Evolutionary conservation across 2,797 vertebrate species (phyloP), one percentile per base, ranked within the genome.

Genomic region (Cyclura pinguis): DNA sequence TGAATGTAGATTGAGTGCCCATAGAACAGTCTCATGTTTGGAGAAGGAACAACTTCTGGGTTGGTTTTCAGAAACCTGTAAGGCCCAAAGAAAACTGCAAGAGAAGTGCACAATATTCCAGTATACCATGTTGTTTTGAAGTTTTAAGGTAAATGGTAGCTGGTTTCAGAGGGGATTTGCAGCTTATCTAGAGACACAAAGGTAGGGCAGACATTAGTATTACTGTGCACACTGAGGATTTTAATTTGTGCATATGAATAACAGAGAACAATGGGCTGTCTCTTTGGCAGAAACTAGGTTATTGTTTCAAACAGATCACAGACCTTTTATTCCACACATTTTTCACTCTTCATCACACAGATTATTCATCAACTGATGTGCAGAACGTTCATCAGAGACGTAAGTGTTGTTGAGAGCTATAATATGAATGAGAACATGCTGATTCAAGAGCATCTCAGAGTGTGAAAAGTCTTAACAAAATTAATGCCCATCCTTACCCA

Each of bases 181-280:
- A 93, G 73, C 85, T 81, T 86, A 18, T 69, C 69, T 42, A 81
- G 38, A 87, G 22, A 81, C 42, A 20, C 0, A 1, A 72, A 52
- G 64, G 42, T 62, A 73, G 84, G 6, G 85, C 35, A 92, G 93
- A 85, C 29, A 90, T 85, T 50, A 91, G 91, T 47, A 88, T 83
- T 91, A 77, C 47, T 93, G 88, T 84, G 24, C 88, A 52, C 80
- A 85, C 91, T 4, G 50, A 93, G 22, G 3, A 81, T 57, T 90
- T 91, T 89, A 94, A 88, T 90, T 80, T 76, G 35, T 88, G 77
- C 76, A 88, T 85, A 29, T 89, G 87, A 90, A 67, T 90, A 94
- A 88, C 88, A 80, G 64, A 32, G 42, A 47, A 93, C 57, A 85
- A 69, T 27, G 47, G 90, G 91, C 80, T 73, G 85, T 91, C 62